Conservation (phyloP, 2,888 invertebrate genomes). For the Shargacucullia verbasci region DNA sequence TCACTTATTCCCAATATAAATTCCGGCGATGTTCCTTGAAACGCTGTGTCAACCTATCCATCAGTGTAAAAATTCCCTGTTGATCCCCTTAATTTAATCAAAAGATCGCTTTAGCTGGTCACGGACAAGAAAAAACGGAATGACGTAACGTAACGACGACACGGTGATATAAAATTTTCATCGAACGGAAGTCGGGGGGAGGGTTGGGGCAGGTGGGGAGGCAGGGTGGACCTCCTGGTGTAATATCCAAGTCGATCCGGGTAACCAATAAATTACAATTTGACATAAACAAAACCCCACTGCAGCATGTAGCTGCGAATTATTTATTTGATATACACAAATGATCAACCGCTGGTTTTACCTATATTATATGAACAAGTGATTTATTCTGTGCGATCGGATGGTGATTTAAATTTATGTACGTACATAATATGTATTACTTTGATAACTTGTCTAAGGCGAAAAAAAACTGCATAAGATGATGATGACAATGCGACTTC, state of each 20-base stretch:
- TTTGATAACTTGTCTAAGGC: too few relatives aligned
- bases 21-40: slow-evolving; percentile 82
- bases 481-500: too few relatives aligned
- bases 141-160: slow-evolving; percentile 83
- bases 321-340: slow-evolving; percentile 80
- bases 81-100: slow-evolving; percentile 89
- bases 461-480: too few relatives aligned
- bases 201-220: slow-evolving; percentile 44
- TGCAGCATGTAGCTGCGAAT: slow-evolving; percentile 79
- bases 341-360: slow-evolving; percentile 24
- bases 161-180: slow-evolving; percentile 87
- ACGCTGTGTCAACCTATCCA: slow-evolving; percentile 88
- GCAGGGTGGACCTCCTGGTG: slow-evolving; percentile 70
- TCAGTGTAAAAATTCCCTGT: slow-evolving; percentile 87
- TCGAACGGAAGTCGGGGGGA: slow-evolving; percentile 69
- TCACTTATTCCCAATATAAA: slow-evolving; percentile 87
- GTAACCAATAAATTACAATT: slow-evolving; percentile 88
- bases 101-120: slow-evolving; percentile 86
- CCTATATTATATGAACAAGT: slow-evolving; percentile 16
- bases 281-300: slow-evolving; percentile 86
- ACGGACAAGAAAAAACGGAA: slow-evolving; percentile 84
- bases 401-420: too few relatives aligned
- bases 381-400: not conserved
- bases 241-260: slow-evolving; percentile 86
- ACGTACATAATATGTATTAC: too few relatives aligned